Evolutionary conservation across 2,888 invertebrate genomes (phyloP), one percentile per base, ranked within the genome.

Genomic region (Anoplius nigerrimus): DNA sequence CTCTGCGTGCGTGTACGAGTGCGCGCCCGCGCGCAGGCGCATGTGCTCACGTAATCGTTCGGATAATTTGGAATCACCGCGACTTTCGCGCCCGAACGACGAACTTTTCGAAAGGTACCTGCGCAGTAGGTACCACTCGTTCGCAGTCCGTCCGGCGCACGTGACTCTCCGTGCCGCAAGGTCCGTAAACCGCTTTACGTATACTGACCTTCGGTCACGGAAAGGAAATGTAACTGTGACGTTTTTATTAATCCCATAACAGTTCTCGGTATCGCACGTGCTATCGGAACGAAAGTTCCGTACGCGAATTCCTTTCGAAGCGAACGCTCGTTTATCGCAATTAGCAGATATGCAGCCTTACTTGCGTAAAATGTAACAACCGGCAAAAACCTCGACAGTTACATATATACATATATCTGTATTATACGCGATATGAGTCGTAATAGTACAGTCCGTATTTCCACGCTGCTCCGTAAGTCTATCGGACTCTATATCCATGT

Each of bases 71-170:
- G n/a, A 53, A 62, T 54, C 69, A 60, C 24, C 20, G 16, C 16
- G 61, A 34, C 21, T 54, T 70, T 70, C 48, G 69, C 74, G 58
- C 57, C 69, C 57, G 57, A 66, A 69, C 42, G 58, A 59, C 24
- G 64, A 68, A 71, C 76, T 72, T 54, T 62, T 66, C 46, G 70
- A 76, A 66, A 79, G 72, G 57, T 61, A 79, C 72, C 55, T 65
- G 52, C 22, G 48, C 52, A 42, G 52, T 20, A 51, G 21, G 63
- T 60, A 3, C 34, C 34, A 34, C 6, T 1, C 8, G 6, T 34
- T 13, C 34, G 11, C 34, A 34, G 11, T 34, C 34, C 8, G 34
- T 34, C 34, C 11, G 34, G 11, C 51, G 15, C 56, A 53, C 21
- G 42, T 59, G 48, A 63, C 48, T 34, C 34, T 46, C n/a, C n/a